Evolutionary conservation across 2,113 vertebrate species (phyloP), one percentile per base, ranked within the genome.

Genomic region (Anser cygnoides): DNA sequence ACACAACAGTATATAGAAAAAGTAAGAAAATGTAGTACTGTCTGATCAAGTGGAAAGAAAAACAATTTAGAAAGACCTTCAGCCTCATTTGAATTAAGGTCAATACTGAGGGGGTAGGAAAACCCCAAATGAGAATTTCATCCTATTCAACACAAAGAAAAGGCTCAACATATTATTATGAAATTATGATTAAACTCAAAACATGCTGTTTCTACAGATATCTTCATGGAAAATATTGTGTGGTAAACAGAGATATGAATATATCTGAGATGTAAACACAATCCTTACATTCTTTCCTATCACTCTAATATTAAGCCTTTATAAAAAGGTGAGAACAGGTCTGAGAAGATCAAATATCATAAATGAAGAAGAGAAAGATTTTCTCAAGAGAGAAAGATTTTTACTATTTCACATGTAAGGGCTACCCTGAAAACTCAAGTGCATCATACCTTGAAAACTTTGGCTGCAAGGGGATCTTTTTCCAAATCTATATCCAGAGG

Each of bases 401-500:
- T 67, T 66, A 76, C 9, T 54, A 10, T 20, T 58, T 83, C 28
- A 49, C 16, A 71, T 6, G 3, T 37, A 67, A 75, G 73, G 31
- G 10, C 80, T 49, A 57, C 46, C 63, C 46, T 73, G 50, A 82
- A 91, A 90, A 87, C 22, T 71, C 31, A 93, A 61, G 76, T 62
- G 54, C 28, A 84, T 92, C 97, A 78, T 99, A 99, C 99, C 99
- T 99, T 99, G 98, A 99, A 99, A 71, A 99, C 99, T 98, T 99
- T 99, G 97, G 99, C 99, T 96, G 99, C 99, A 66, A 99, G 99
- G n/a, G 99, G 99, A 98, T 99, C 99, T 98, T 99, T 99, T 98
- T 99, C 99, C 98, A 99, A 99, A 99, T 99, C 99, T 98, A 99
- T 99, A 99, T 99, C 99, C 98, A 99, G 98, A 98, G 99, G 99